Evolutionary conservation across 1,140 invertebrate species (phyloP), one percentile per base, ranked within the genome.

Genomic region (Papilio polytes): DNA sequence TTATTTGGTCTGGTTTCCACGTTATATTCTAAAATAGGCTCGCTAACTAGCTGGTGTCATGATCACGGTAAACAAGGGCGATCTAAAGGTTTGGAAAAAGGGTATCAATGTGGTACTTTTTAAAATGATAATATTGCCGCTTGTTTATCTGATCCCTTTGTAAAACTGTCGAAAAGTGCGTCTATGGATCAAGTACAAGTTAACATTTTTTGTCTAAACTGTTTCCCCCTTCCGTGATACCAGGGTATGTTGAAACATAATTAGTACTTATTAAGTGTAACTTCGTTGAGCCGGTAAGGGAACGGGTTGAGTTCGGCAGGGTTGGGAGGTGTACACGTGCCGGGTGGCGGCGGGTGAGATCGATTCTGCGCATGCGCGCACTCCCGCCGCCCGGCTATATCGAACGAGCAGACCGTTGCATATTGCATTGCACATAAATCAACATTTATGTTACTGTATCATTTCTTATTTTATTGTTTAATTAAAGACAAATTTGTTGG

Each of bases 321-420:
- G 31, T 36, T 44, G 31, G 26, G 66, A 73, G 70, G 18, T 10
- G 7, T 73, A 73, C 70, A 73, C 70, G 70, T 73, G 70, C 70
- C 70, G 70, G 70, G 70, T 41, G 70, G 70, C 70, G 36, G 36
- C 36, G 26, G 36, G 70, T 72, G 36, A 41, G 70, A 41, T 73
- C 70, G 70, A 73, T 41, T 36, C 31, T 73, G 70, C 70, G 70
- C 70, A 73, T 73, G 70, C 70, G 70, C 70, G 26, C 70, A n/a
- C 70, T 41, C 70, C 70, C 70, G 70, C 15, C 26, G 70, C 70
- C 70, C 70, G 36, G 70, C 41, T 73, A 15, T 73, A 73, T 73
- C 70, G 70, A 73, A 73, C 70, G 70, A 72, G 66, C 36, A 41
- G 12, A 73, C 31, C 70, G 70, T n/a, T 73, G 70, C 70, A 73